phyloP scores from a whole-genome alignment of 2,888 invertebrate species.

The Nineta flava region DNA sequence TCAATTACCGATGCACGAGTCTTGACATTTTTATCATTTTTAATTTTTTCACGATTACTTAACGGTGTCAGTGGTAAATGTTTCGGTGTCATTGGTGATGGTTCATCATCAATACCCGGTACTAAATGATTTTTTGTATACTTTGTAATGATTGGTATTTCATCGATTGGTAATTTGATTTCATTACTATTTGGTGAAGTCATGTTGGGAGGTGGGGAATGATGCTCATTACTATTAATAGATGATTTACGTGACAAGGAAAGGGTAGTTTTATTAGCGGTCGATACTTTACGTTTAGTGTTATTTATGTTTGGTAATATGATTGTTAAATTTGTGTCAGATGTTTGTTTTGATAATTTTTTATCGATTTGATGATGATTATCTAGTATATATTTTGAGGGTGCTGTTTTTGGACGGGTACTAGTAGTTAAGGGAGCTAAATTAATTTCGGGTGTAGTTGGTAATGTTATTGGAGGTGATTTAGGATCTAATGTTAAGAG shows the following conservation, averaged over 20 bases:
- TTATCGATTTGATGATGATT: no score
- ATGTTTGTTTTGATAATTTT: not conserved
- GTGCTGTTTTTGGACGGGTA: constrained; percentile 7
- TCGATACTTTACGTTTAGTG: not conserved
- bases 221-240: not conserved
- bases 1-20: constrained; percentile 28
- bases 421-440: no score
- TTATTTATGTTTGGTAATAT: constrained; percentile 11
- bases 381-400: constrained; percentile 16
- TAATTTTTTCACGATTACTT: constrained; percentile 5
- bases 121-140: constrained; percentile 10
- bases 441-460: not conserved
- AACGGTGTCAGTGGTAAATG: not conserved
- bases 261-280: not conserved
- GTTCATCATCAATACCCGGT: not conserved
- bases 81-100: not conserved
- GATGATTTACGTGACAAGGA: not conserved
- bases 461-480: constrained; percentile 19
- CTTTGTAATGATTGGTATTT: constrained; percentile 9
- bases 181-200: not conserved
- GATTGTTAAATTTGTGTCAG: constrained; percentile 15
- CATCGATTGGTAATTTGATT: not conserved
- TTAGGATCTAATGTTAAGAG: constrained; percentile 48
- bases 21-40: constrained; percentile 7
- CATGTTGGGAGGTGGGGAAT: not conserved